Base-by-base conservation (phyloP, 2,797 vertebrate species). In the Scomberomorus guttatus region DNA sequence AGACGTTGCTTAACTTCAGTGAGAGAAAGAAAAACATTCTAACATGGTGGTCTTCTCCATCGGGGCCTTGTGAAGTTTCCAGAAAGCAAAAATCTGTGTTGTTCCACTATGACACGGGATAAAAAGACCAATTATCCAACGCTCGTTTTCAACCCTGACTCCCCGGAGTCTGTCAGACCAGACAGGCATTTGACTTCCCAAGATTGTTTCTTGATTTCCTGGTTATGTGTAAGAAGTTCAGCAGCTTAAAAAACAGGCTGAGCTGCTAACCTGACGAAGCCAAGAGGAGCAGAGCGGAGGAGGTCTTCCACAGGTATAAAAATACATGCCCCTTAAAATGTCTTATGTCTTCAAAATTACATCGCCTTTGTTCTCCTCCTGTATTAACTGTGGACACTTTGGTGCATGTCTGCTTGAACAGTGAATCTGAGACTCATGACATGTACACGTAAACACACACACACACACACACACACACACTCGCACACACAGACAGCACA, bases 321-420 rank as follows among this genome's bases (percentile, higher is more conserved):
- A 89, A 90, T 76, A 83, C 84, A 92, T 86, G 79, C 52, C 79
- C 80, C 75, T 69, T 46, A 80, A 25, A 75, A 72, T 52, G 2
- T n/a, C 59, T 8, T 0, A 34, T 15, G 17, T 56, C 59, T 62
- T 58, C 61, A n/a, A 51, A 75, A 69, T 22, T 3, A 46, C 79
- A 79, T 20, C 1, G 50, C 42, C 68, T 84, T 86, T 86, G 67
- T 77, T 86, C 78, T 83, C 64, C 8, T 42, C 17, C 4, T 3
- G 63, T 72, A 32, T 76, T 58, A 61, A 84, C 37, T 29, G 58
- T n/a, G 55, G 72, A 65, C 51, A 65, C 77, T 64, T 50, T 52
- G 18, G 64, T 59, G 20, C 4, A 14, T 55, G 81, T 74, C 80
- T 56, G 77, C 76, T 63, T 66, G 52, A 76, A 76, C 58, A 27